Evolutionary conservation across 1,140 invertebrate species (phyloP).

Genomic region (Meloidogyne floridensis): DNA sequence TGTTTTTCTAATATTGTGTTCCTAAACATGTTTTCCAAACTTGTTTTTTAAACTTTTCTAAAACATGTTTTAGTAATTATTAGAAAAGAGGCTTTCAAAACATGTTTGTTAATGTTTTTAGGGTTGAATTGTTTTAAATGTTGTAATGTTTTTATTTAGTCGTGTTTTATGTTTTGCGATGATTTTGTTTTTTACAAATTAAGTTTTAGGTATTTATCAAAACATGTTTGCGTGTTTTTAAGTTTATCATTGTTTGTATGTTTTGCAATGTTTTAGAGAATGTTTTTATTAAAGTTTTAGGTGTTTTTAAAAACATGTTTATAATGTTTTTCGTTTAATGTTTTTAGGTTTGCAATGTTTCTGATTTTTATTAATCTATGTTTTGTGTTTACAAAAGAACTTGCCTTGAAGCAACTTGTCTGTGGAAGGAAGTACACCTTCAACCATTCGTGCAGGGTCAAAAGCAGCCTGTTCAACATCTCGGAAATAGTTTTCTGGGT

Average conservation of each 20-base stretch:
- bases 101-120: background rate
- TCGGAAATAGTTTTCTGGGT: slow-evolving; percentile 9
- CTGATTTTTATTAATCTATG: too few species aligned
- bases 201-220: background rate
- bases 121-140: background rate
- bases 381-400: background rate
- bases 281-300: background rate
- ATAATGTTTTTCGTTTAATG: background rate
- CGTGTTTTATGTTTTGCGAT: slow-evolving; percentile 79
- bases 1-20: background rate
- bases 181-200: background rate
- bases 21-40: background rate
- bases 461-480: slow-evolving; percentile 76
- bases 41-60: background rate
- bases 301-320: background rate
- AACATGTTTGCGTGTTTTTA: background rate
- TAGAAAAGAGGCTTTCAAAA: background rate
- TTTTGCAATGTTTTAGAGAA: slow-evolving; percentile 67
- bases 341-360: background rate
- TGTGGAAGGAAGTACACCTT: slow-evolving; percentile 84
- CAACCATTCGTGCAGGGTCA: slow-evolving; percentile 84
- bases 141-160: slow-evolving; percentile 86
- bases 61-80: background rate
- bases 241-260: slow-evolving; percentile 79
- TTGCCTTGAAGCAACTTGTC: slow-evolving; percentile 84